Conservation (phyloP, 1,140 invertebrate genomes). For the Drosophila orosa region DNA sequence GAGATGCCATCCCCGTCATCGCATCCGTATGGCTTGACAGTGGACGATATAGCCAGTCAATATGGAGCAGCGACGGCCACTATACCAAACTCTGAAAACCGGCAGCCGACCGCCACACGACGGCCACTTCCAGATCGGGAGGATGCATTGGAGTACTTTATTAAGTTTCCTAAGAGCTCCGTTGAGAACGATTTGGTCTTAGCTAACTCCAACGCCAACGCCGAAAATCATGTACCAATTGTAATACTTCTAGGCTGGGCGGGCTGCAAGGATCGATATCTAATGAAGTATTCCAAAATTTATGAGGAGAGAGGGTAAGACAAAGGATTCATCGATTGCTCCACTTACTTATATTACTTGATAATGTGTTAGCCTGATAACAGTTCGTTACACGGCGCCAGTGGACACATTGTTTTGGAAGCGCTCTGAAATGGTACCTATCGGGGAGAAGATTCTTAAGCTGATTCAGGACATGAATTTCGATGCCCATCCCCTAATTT, state of each 20-base stretch:
- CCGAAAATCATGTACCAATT: constrained; percentile 88
- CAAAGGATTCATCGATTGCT: not conserved
- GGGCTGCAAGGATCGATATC: constrained; percentile 90
- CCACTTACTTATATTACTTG: not conserved
- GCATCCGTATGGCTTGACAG: constrained; percentile 51
- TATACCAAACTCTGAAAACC: constrained; percentile 5
- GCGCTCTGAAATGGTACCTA: constrained; percentile 86
- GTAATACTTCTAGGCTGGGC: constrained; percentile 92
- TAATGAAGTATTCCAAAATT: constrained; percentile 91
- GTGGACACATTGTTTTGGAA: constrained; percentile 88
- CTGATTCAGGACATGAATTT: constrained; percentile 88
- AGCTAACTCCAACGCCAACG: constrained; percentile 81
- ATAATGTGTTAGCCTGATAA: constrained; percentile 87
- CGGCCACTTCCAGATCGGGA: constrained; percentile 18
- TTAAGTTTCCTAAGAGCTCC: constrained; percentile 86
- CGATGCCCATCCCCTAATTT: constrained; percentile 89
- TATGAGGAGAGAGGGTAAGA: constrained; percentile 90
- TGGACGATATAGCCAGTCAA: constrained; percentile 43
- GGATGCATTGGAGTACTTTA: constrained; percentile 87
- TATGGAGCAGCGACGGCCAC: constrained; percentile 37
- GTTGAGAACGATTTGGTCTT: constrained; percentile 85
- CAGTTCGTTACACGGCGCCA: constrained; percentile 89
- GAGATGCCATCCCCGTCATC: constrained; percentile 53
- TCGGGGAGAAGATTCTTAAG: constrained; percentile 89
- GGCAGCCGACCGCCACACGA: not conserved